Evolutionary conservation across 2,113 vertebrate species (phyloP).

Genomic region (Paralichthys olivaceus): DNA sequence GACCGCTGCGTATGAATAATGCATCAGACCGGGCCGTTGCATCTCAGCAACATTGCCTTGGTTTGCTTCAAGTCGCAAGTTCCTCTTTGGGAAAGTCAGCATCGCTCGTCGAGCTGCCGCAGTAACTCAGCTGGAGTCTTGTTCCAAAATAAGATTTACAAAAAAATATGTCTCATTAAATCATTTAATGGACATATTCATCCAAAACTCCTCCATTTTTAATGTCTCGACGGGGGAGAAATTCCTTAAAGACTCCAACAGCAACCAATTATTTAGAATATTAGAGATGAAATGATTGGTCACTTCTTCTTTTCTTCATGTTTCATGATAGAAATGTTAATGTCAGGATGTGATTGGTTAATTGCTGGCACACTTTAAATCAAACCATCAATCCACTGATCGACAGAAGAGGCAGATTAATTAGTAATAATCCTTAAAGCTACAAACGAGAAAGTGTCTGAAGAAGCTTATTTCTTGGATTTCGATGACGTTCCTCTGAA

Average conservation of each 20-base stretch:
- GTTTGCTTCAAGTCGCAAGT: slow-evolving; percentile 80
- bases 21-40: slow-evolving; percentile 78
- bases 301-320: background rate
- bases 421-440: background rate
- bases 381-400: background rate
- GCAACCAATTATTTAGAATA: background rate
- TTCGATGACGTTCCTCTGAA: too few species aligned
- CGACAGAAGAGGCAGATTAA: background rate
- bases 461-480: too few species aligned
- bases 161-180: background rate
- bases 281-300: background rate
- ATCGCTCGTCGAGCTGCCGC: slow-evolving; percentile 50
- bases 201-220: background rate
- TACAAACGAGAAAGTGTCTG: background rate
- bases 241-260: slow-evolving; percentile 8
- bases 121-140: slow-evolving; percentile 38
- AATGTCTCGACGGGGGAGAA: background rate
- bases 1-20: slow-evolving; percentile 83
- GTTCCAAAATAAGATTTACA: slow-evolving; percentile 13
- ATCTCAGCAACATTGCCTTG: slow-evolving; percentile 79
- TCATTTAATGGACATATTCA: slow-evolving; percentile 10
- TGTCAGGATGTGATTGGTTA: background rate
- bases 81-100: slow-evolving; percentile 61
- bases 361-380: background rate
- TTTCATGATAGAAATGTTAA: background rate